These are phyloP conservation scores for Drosophila pectinifera DNA, from an alignment of 1,140 invertebrate species.

Conservation along the genomic window DNA sequence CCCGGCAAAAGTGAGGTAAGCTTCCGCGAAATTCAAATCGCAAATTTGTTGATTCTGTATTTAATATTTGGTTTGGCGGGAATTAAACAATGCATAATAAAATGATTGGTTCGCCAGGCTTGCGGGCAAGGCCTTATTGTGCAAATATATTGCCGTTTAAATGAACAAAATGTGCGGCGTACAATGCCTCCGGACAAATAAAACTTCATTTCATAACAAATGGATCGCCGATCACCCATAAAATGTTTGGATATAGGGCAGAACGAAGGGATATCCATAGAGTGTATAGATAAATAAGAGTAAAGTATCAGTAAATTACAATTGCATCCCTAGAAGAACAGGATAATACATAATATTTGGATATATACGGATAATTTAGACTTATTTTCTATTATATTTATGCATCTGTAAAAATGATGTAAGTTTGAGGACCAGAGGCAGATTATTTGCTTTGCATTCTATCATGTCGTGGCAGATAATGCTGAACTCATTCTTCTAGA, in stretches of 20 bases:
- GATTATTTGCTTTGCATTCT: constrained; percentile 7
- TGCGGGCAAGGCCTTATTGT: constrained; percentile 22
- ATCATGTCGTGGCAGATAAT: constrained; percentile 10
- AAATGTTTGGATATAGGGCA: too few relatives aligned
- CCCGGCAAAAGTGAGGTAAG: constrained; percentile 23
- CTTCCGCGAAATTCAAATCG: constrained; percentile 27
- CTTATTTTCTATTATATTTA: too few relatives aligned
- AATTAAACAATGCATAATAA: constrained; percentile 31
- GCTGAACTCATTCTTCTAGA: neutral
- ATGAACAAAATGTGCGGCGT: constrained; percentile 13
- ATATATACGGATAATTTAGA: too few relatives aligned
- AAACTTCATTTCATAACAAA: too few relatives aligned
- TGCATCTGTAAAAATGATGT: neutral
- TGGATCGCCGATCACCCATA: too few relatives aligned
- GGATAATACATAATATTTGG: too few relatives aligned
- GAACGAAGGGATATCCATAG: too few relatives aligned
- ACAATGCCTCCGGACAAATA: too few relatives aligned
- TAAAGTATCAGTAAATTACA: too few relatives aligned
- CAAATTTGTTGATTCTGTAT: constrained; percentile 49
- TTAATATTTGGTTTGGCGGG: constrained; percentile 47
- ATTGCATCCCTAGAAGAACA: too few relatives aligned
- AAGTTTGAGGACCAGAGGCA: too few relatives aligned
- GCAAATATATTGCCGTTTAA: constrained; percentile 25
- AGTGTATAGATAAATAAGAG: too few relatives aligned
- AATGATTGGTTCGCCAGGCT: constrained; percentile 25